A percentile compares a stretch with the other conserved stretches of the same genome.
Evolutionary conservation across 2,797 vertebrate species (phyloP).

Genomic region (Miichthys miiuy): DNA sequence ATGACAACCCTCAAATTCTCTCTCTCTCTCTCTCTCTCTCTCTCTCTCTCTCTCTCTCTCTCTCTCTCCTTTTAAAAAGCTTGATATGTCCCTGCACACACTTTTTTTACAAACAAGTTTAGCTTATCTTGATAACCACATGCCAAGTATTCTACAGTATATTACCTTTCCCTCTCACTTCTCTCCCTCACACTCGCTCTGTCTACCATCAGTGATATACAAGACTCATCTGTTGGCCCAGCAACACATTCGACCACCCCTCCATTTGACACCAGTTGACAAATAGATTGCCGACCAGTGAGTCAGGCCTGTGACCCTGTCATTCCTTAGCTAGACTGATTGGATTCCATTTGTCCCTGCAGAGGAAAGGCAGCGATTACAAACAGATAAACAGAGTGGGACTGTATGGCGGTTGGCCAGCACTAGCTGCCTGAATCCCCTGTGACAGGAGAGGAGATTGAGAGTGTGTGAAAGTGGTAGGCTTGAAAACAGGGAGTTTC

Average conservation of each 20-base stretch:
- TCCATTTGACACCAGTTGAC: slow-evolving; percentile 76
- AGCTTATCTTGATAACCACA: slow-evolving; percentile 23
- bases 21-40: not conserved
- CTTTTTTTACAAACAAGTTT: slow-evolving; percentile 19
- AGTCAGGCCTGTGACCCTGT: slow-evolving; percentile 75
- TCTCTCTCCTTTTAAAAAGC: not conserved
- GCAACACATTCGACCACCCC: slow-evolving; percentile 64
- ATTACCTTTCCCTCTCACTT: slow-evolving; percentile 13
- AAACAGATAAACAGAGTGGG: slow-evolving; percentile 81
- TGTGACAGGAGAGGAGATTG: slow-evolving; percentile 73
- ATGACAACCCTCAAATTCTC: slow-evolving; percentile 22
- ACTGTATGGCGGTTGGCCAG: slow-evolving; percentile 68
- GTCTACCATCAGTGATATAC: slow-evolving; percentile 45
- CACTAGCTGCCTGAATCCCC: slow-evolving; percentile 65
- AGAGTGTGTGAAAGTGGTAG: slow-evolving; percentile 73
- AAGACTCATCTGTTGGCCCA: slow-evolving; percentile 67
- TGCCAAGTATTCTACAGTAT: not conserved
- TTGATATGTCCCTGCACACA: not conserved
- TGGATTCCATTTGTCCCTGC: slow-evolving; percentile 77
- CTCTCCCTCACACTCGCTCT: slow-evolving; percentile 10
- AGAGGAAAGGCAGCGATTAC: slow-evolving; percentile 78
- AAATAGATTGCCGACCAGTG: slow-evolving; percentile 73
- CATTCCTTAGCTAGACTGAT: slow-evolving; percentile 77
- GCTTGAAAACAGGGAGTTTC: slow-evolving; percentile 66
- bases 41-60: not conserved